phyloP scores from a whole-genome alignment of 2,888 invertebrate genomes.

The Venustoraphidia nigricollis region DNA sequence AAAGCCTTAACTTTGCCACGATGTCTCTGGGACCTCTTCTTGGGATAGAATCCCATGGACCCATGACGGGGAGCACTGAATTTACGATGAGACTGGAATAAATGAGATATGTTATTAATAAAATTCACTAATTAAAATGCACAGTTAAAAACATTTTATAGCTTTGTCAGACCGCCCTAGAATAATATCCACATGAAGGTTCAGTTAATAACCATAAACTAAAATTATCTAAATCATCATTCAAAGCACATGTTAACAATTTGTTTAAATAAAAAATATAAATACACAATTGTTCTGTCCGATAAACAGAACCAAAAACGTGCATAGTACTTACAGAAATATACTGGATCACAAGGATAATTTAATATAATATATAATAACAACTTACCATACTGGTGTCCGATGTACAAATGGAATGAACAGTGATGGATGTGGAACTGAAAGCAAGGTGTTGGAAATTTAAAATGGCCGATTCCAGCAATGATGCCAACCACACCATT shows the following conservation, averaged over 20 bases:
- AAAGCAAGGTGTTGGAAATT: no score
- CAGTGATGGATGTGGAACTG: no score
- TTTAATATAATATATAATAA: not conserved
- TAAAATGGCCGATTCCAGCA: no score
- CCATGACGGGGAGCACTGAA: slow-evolving; percentile 99
- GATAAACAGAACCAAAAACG: no score
- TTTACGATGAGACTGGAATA: slow-evolving; percentile 91
- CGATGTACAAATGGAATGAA: slow-evolving; percentile 5
- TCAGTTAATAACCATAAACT: slow-evolving; percentile 57
- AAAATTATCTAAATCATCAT: slow-evolving; percentile 49
- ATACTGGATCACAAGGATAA: not conserved
- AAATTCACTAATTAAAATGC: not conserved
- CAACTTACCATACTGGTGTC: slow-evolving; percentile 6
- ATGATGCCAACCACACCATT: no score
- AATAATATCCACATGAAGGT: slow-evolving; percentile 41
- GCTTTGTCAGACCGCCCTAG: slow-evolving; percentile 64
- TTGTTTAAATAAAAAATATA: slow-evolving; percentile 1
- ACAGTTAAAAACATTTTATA: not conserved
- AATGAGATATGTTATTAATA: slow-evolving; percentile 13
- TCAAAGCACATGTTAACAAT: slow-evolving; percentile 14
- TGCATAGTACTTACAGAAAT: no score
- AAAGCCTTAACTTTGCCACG: slow-evolving; percentile 99
- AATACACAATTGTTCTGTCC: not conserved
- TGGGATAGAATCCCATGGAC: slow-evolving; percentile 99
- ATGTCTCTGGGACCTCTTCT: slow-evolving; percentile 90